phyloP scores from a whole-genome alignment of 2,113 vertebrate species.

The Rana temporaria region DNA sequence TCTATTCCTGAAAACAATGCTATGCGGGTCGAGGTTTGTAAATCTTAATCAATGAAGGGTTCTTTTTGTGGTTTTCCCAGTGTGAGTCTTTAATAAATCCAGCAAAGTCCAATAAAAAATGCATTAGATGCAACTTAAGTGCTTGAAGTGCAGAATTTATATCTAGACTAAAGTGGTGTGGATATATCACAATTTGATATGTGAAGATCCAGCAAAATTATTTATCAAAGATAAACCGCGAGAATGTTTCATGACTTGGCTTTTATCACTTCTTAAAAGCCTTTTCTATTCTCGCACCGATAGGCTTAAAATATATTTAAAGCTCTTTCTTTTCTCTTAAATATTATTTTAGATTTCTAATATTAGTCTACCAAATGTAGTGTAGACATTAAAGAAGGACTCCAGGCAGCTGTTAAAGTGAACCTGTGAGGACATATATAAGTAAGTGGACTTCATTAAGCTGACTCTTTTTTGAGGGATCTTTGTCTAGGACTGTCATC shows the following conservation, averaged over 20 bases:
- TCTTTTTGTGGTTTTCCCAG: background rate
- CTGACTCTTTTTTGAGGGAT: no score
- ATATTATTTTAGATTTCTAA: constrained; percentile 34
- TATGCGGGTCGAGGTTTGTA: background rate
- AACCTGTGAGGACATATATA: no score
- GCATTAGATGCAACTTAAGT: constrained; percentile 31
- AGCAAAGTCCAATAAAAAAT: constrained; percentile 27
- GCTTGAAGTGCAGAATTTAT: constrained; percentile 35
- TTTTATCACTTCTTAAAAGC: constrained; percentile 52
- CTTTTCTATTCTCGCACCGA: constrained; percentile 12
- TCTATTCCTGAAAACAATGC: background rate
- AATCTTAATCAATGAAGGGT: background rate
- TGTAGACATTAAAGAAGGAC: no score
- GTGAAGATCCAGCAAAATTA: constrained; percentile 48
- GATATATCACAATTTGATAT: constrained; percentile 35
- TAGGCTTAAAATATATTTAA: constrained; percentile 23
- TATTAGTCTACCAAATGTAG: background rate
- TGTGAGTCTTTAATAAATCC: background rate
- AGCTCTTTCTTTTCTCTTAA: background rate
- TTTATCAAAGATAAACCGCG: constrained; percentile 46
- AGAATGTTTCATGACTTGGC: constrained; percentile 17
- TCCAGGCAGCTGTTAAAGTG: no score
- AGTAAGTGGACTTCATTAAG: no score
- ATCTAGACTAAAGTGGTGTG: constrained; percentile 21
- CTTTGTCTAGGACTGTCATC: no score